A percentile compares a stretch with the other conserved stretches of the same genome.
phyloP scores from a whole-genome alignment of 2,888 invertebrate species.

The Erebia ligea region DNA sequence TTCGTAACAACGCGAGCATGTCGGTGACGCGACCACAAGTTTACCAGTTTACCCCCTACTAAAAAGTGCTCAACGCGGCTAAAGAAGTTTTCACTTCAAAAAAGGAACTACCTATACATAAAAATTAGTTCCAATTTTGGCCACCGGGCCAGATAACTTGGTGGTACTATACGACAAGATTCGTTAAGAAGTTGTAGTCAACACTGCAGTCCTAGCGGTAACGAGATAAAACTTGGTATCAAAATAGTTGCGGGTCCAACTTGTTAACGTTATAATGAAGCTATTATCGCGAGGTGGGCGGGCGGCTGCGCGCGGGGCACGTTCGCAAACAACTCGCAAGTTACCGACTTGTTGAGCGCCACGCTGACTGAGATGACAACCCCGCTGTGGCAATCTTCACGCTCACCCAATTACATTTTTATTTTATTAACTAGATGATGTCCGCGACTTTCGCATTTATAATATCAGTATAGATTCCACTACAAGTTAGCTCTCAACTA shows the following conservation, averaged over 20 bases:
- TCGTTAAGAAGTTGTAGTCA: background rate
- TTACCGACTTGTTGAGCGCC: background rate
- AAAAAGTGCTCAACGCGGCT: no score
- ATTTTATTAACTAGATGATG: no score
- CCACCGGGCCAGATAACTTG: no score
- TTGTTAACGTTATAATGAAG: background rate
- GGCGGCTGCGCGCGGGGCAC: background rate
- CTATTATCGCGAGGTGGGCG: background rate
- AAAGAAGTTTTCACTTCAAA: no score
- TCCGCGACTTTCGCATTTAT: no score
- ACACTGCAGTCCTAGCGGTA: background rate
- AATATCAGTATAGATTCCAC: no score
- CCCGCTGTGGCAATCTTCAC: background rate
- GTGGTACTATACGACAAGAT: background rate
- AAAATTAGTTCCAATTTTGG: no score
- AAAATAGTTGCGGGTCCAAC: background rate
- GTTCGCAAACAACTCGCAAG: conserved; percentile 1
- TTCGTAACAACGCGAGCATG: no score
- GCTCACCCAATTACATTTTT: background rate
- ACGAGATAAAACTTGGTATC: background rate
- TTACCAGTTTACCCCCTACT: no score
- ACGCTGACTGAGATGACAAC: background rate
- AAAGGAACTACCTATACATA: no score
- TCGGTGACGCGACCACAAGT: no score
- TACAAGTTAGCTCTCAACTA: no score